These are phyloP conservation scores for Liolophura sinensis DNA, from an alignment of 1,140 invertebrate genomes.

Conservation along the genomic window DNA sequence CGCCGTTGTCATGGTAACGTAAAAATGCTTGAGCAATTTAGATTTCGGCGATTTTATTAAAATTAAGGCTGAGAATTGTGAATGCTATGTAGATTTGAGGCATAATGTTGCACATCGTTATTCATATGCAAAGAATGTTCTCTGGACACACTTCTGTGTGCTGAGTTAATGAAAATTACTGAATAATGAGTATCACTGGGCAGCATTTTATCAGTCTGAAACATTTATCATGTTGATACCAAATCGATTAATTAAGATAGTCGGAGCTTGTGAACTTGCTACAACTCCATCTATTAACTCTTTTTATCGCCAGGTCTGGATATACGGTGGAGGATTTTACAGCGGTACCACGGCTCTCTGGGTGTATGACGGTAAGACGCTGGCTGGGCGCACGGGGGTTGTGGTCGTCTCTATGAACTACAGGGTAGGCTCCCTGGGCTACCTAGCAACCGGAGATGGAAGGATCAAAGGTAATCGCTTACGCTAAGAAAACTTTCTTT, in stretches of 20 bases:
- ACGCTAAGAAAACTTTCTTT: no score
- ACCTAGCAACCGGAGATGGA: constrained; percentile 78
- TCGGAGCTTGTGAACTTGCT: not conserved
- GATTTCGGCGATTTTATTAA: no score
- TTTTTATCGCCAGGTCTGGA: constrained; percentile 76
- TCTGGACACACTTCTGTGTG: not conserved
- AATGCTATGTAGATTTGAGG: no score
- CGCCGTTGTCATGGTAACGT: constrained; percentile 6
- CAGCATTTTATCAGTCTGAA: not conserved
- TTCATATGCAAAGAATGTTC: not conserved
- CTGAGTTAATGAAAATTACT: not conserved
- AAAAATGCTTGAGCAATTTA: no score
- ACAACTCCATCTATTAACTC: no score
- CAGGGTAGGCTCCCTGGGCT: constrained; percentile 81
- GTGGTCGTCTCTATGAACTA: constrained; percentile 93
- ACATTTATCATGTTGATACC: not conserved
- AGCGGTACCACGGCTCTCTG: constrained; percentile 80
- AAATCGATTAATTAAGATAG: not conserved
- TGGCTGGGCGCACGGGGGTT: constrained; percentile 77
- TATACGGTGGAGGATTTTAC: constrained; percentile 94
- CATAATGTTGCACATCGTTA: not conserved
- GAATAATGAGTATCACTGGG: not conserved
- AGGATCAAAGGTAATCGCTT: constrained; percentile 18
- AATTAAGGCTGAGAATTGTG: no score
- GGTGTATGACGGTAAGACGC: constrained; percentile 85